Evolutionary conservation across 2,113 vertebrate species (phyloP).

Genomic region (Isichthys henryi): DNA sequence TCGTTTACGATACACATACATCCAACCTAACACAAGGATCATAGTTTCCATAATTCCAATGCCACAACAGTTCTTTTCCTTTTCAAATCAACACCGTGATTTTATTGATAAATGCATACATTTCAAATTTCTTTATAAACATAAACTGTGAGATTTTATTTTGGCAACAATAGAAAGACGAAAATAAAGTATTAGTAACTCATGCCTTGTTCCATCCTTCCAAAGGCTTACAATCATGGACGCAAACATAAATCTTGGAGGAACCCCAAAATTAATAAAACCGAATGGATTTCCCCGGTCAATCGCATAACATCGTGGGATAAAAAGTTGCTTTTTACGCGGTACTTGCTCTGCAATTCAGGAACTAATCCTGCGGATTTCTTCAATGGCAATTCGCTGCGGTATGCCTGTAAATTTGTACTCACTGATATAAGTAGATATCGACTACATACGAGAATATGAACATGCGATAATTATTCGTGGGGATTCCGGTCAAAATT

Average conservation of each 20-base stretch:
- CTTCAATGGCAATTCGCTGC: background rate
- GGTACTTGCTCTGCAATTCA: background rate
- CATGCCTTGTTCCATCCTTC: background rate
- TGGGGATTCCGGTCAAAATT: background rate
- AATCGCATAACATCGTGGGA: background rate
- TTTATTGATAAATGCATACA: conserved; percentile 32
- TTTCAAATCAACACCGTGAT: conserved; percentile 15
- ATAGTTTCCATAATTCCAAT: background rate
- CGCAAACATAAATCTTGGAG: background rate
- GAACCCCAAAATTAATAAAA: background rate
- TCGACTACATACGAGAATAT: background rate
- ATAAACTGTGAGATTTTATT: conserved; percentile 25
- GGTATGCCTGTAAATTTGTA: background rate
- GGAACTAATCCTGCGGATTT: background rate
- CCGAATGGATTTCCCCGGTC: background rate
- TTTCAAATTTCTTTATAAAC: conserved; percentile 29
- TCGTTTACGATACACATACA: background rate
- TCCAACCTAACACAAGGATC: background rate
- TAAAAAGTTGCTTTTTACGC: background rate
- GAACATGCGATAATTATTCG: background rate
- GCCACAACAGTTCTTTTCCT: background rate
- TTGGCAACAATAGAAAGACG: conserved; percentile 25
- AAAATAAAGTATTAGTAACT: background rate
- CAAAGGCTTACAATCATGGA: background rate
- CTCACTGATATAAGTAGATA: background rate